Conservation (phyloP, 2,113 vertebrate genomes). For the Okapia johnstoni region DNA sequence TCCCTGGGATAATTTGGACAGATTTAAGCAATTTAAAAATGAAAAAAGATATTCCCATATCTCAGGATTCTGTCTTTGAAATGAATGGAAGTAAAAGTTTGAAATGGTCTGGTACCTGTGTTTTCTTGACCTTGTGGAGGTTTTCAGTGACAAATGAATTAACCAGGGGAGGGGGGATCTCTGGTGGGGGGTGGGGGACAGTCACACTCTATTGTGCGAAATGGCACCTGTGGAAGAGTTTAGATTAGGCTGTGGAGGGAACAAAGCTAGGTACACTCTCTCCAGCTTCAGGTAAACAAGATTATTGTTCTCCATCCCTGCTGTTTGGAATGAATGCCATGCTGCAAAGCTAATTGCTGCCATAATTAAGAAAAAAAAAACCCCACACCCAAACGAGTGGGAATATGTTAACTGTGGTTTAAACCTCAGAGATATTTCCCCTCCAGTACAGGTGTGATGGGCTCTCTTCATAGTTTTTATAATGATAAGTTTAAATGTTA, state of each 20-base stretch:
- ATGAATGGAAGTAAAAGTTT: constrained; percentile 33
- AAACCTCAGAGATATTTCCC: constrained; percentile 62
- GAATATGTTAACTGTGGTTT: constrained; percentile 70
- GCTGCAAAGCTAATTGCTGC: constrained; percentile 72
- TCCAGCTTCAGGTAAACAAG: constrained; percentile 76
- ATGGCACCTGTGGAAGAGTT: constrained; percentile 20
- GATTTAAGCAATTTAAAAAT: background rate
- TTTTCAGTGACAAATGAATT: constrained; percentile 63
- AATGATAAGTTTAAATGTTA: background rate
- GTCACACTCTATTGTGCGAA: constrained; percentile 62
- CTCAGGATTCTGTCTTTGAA: background rate
- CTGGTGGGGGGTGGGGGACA: constrained; percentile 6
- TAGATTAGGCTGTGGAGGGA: constrained; percentile 70
- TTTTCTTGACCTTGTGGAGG: constrained; percentile 28
- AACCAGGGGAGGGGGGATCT: constrained; percentile 27
- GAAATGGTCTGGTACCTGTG: background rate
- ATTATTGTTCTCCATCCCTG: constrained; percentile 68
- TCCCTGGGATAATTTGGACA: background rate
- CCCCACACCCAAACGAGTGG: constrained; percentile 35
- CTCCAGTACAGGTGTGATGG: constrained; percentile 49
- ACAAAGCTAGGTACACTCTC: constrained; percentile 77
- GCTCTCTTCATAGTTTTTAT: background rate
- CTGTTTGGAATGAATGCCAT: constrained; percentile 70
- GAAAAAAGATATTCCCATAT: background rate
- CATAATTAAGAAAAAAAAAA: constrained; percentile 57